Percentiles rank a stretch among this genome's conserved stretches.
Evolutionary conservation across 2,113 vertebrate genomes (phyloP).

Genomic region (Syngnathus scovelli): DNA sequence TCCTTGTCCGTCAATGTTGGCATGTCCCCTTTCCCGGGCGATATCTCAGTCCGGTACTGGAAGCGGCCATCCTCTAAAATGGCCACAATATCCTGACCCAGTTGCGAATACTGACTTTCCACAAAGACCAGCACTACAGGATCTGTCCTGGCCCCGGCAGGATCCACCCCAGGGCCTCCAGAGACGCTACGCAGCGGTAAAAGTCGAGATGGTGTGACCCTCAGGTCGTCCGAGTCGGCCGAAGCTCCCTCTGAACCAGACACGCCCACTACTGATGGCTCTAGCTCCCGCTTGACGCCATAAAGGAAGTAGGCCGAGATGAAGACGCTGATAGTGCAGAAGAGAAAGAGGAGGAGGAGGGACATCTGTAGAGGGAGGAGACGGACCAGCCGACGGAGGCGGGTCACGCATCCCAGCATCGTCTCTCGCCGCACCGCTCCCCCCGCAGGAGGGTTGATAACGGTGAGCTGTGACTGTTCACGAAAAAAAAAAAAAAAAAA

Average conservation of each 20-base stretch:
- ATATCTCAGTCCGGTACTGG: conserved; percentile 91
- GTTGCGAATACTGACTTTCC: conserved; percentile 95
- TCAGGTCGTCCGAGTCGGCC: conserved; percentile 78
- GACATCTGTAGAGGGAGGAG: conserved; percentile 91
- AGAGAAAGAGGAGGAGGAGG: conserved; percentile 88
- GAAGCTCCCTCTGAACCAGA: conserved; percentile 70
- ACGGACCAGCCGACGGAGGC: conserved; percentile 87
- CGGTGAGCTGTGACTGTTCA: conserved; percentile 18
- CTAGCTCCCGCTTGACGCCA: conserved; percentile 90
- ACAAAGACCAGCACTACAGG: conserved; percentile 94
- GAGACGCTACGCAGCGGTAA: conserved; percentile 75
- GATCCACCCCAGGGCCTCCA: conserved; percentile 64
- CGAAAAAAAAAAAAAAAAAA: conserved; percentile 5
- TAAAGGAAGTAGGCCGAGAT: conserved; percentile 97
- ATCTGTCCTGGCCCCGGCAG: conserved; percentile 80
- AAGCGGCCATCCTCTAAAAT: conserved; percentile 94
- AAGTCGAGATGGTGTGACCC: conserved; percentile 81
- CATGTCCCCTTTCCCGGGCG: conserved; percentile 96
- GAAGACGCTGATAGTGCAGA: conserved; percentile 93
- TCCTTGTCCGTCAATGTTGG: conserved; percentile 91
- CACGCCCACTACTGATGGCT: conserved; percentile 80
- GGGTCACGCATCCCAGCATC: conserved; percentile 78
- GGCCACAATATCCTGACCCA: conserved; percentile 96
- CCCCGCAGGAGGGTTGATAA: conserved; percentile 35
- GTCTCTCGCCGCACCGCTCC: conserved; percentile 58